Evolutionary conservation across 2,113 vertebrate species (phyloP).

Genomic region (Cololabis saira): DNA sequence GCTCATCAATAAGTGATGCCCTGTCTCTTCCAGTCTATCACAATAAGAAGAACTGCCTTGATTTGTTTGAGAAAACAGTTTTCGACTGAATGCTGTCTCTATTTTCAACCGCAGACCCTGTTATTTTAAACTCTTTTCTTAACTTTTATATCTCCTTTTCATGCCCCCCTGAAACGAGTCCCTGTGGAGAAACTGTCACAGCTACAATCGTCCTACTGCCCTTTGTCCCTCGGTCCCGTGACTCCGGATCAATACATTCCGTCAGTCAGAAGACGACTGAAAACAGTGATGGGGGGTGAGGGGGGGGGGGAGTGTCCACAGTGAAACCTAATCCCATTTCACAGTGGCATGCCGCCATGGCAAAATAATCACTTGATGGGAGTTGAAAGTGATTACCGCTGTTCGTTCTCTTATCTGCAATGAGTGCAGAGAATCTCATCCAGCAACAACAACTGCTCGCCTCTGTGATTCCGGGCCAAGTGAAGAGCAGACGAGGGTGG

Average conservation of each 20-base stretch:
- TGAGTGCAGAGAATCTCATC: slow-evolving; percentile 68
- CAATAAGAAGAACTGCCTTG: slow-evolving; percentile 49
- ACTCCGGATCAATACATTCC: slow-evolving; percentile 59
- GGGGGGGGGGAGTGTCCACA: too few species aligned
- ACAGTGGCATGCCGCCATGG: slow-evolving; percentile 56
- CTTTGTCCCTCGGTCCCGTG: slow-evolving; percentile 39
- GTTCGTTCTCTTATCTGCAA: slow-evolving; percentile 74
- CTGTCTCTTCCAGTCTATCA: slow-evolving; percentile 71
- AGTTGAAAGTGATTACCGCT: slow-evolving; percentile 79
- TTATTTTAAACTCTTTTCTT: slow-evolving; percentile 22
- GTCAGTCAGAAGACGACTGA: slow-evolving; percentile 53
- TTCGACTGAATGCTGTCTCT: slow-evolving; percentile 26
- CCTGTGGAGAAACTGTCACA: slow-evolving; percentile 27
- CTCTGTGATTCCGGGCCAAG: slow-evolving; percentile 64
- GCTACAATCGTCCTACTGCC: slow-evolving; percentile 29
- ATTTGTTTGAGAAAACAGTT: slow-evolving; percentile 55
- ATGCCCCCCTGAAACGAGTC: slow-evolving; percentile 12
- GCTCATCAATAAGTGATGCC: slow-evolving; percentile 77
- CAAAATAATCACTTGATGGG: slow-evolving; percentile 79
- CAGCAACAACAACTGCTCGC: slow-evolving; percentile 59
- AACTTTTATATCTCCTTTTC: slow-evolving; percentile 6
- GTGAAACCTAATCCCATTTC: slow-evolving; percentile 78
- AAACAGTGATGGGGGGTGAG: slow-evolving; percentile 40
- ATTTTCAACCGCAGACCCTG: neutral
- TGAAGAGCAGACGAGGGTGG: slow-evolving; percentile 29